These are phyloP conservation scores for Carcina quercana DNA, from an alignment of 2,888 invertebrate genomes.

Conservation along the genomic window DNA sequence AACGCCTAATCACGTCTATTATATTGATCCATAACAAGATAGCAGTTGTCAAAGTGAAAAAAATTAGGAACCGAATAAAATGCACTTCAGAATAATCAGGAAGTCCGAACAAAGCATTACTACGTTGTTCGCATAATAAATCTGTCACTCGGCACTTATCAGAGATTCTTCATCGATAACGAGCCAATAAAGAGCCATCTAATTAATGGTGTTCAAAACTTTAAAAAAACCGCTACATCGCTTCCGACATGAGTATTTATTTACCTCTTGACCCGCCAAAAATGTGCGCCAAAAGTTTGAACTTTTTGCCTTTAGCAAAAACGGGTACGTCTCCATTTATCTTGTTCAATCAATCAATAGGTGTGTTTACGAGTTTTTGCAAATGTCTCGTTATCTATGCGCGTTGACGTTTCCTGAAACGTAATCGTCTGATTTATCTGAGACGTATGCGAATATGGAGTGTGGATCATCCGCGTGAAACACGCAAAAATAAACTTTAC, in stretches of 20 bases:
- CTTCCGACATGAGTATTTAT: constrained; percentile 56
- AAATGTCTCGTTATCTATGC: constrained; percentile 43
- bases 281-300: constrained; percentile 37
- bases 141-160: constrained; percentile 58
- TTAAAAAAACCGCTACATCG: constrained; percentile 42
- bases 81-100: too few relatives aligned
- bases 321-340: constrained; percentile 44
- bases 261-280: constrained; percentile 40
- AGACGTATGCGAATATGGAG: constrained; percentile 5
- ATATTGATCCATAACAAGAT: too few relatives aligned
- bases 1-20: constrained; percentile 3
- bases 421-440: constrained; percentile 15
- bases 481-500: too few relatives aligned
- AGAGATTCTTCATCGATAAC: constrained; percentile 50
- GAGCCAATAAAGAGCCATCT: constrained; percentile 57
- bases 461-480: constrained; percentile 10
- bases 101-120: constrained; percentile 46
- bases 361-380: constrained; percentile 44
- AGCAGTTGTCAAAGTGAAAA: too few relatives aligned
- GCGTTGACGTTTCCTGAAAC: constrained; percentile 41
- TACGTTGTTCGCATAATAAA: constrained; percentile 59
- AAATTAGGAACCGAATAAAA: constrained; percentile 31
- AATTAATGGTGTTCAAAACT: constrained; percentile 61
- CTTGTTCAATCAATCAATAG: constrained; percentile 41
- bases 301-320: constrained; percentile 37